phyloP scores from a whole-genome alignment of 2,888 invertebrate species.

The Hirudinaria manillensis region DNA sequence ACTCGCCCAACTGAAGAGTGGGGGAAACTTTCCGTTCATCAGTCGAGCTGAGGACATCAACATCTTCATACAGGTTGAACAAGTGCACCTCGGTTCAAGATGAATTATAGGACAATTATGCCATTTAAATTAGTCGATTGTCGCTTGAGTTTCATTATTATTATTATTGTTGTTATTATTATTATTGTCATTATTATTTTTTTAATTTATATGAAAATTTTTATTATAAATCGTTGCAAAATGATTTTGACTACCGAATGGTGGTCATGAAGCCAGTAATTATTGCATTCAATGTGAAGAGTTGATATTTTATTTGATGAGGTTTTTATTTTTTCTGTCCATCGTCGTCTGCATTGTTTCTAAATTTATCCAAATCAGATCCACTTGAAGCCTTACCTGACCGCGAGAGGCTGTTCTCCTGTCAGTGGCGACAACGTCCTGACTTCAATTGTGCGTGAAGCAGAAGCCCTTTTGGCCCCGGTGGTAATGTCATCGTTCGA shows the following conservation, averaged over 20 bases:
- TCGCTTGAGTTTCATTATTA: not conserved
- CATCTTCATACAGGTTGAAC: constrained; percentile 71
- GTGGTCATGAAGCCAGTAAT: no score
- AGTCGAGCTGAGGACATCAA: constrained; percentile 82
- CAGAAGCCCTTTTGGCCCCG: not conserved
- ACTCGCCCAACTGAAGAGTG: constrained; percentile 76
- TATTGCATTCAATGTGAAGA: no score
- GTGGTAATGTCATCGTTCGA: not conserved
- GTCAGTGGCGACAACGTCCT: not conserved
- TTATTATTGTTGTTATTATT: not conserved
- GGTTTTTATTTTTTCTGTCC: no score
- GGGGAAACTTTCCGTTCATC: constrained; percentile 84
- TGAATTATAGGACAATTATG: not conserved
- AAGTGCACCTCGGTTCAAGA: not conserved
- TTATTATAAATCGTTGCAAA: no score
- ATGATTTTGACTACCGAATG: no score
- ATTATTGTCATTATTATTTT: not conserved
- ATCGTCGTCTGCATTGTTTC: no score
- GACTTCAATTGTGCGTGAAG: not conserved
- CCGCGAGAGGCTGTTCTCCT: not conserved
- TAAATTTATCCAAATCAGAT: not conserved
- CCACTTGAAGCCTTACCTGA: constrained; percentile 23
- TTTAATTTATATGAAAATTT: no score
- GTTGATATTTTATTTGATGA: no score
- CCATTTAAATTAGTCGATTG: not conserved